phyloP scores from a whole-genome alignment of 2,797 vertebrate species.

The Acanthurus leucopareius region DNA sequence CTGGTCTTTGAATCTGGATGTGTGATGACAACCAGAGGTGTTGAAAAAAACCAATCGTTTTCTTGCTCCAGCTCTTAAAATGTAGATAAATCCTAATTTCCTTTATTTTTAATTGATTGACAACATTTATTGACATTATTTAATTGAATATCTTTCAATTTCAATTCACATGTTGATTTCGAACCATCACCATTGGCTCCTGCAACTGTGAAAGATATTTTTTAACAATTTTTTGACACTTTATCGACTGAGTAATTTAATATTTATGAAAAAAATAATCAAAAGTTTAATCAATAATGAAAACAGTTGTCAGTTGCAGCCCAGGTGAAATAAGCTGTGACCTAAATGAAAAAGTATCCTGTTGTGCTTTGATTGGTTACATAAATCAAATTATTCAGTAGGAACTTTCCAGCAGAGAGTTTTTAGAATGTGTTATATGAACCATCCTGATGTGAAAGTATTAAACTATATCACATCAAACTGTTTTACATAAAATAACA shows the following conservation, averaged over 20 bases:
- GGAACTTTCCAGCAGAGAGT: background rate
- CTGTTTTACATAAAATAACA: background rate
- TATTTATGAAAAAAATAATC: background rate
- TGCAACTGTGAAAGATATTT: background rate
- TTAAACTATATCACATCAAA: background rate
- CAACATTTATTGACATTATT: too few species aligned
- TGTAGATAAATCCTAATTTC: too few species aligned
- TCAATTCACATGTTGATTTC: background rate
- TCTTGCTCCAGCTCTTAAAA: too few species aligned
- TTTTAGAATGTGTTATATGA: background rate
- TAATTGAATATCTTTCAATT: too few species aligned
- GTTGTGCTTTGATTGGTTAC: constrained; percentile 16
- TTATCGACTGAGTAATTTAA: background rate
- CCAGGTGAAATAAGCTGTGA: constrained; percentile 2
- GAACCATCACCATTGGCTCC: background rate
- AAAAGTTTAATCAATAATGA: constrained; percentile 1
- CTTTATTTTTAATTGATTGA: too few species aligned
- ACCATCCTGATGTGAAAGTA: background rate
- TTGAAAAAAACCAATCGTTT: too few species aligned
- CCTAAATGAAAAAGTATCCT: constrained; percentile 12
- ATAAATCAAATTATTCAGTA: background rate
- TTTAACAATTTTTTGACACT: background rate
- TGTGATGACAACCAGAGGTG: too few species aligned
- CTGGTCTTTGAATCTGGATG: too few species aligned
- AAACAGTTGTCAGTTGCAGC: background rate